These are phyloP conservation scores for Bradypodion ventrale DNA, from an alignment of 2,797 vertebrate species.

Conservation along the genomic window DNA sequence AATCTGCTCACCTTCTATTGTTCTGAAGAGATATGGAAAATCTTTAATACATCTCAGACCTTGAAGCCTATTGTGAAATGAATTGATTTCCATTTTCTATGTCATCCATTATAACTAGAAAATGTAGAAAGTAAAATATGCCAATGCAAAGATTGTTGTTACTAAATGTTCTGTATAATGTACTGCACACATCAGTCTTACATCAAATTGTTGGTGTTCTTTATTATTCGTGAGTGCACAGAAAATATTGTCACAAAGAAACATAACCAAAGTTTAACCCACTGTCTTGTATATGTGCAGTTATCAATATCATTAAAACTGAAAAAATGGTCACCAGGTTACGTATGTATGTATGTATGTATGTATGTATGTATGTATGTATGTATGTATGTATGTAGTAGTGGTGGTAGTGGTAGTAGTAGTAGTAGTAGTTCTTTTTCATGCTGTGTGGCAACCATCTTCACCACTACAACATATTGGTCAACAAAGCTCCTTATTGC, in stretches of 20 bases:
- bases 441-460: too few species aligned
- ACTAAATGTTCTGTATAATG: constrained; percentile 40
- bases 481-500: too few species aligned
- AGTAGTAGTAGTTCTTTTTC: too few species aligned
- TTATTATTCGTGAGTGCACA: constrained; percentile 38
- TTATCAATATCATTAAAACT: constrained; percentile 31
- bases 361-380: too few species aligned
- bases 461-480: too few species aligned
- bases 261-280: background rate
- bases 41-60: background rate
- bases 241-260: background rate
- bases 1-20: background rate
- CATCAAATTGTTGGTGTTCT: constrained; percentile 28
- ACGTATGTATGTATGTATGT: too few species aligned
- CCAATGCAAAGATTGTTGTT: constrained; percentile 20
- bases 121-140: background rate
- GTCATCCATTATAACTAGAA: constrained; percentile 21
- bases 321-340: constrained; percentile 32
- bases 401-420: too few species aligned
- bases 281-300: background rate
- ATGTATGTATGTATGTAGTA: too few species aligned
- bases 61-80: background rate
- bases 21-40: constrained; percentile 24
- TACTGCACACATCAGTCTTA: constrained; percentile 29
- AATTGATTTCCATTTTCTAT: constrained; percentile 27